These are phyloP conservation scores for Cheilosia grossa DNA, from an alignment of 2,888 invertebrate genomes.

Conservation along the genomic window DNA sequence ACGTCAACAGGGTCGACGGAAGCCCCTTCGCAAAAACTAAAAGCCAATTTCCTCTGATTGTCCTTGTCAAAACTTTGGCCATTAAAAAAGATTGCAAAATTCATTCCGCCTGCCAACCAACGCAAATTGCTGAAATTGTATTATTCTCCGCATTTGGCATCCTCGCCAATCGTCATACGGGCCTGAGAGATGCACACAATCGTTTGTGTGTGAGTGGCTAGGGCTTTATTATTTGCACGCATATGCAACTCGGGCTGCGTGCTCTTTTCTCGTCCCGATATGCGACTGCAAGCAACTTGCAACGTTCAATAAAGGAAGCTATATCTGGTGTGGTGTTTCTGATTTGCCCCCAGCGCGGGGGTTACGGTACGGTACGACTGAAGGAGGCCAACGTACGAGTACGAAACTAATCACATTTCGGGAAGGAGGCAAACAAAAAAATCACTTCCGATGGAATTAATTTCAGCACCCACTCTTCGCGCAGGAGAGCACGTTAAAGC, in stretches of 20 bases:
- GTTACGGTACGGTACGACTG: constrained; percentile 52
- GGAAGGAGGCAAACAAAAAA: constrained; percentile 67
- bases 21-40: constrained; percentile 72
- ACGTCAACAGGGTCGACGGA: constrained; percentile 73
- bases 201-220: constrained; percentile 8
- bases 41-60: constrained; percentile 75
- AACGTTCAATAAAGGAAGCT: constrained; percentile 52
- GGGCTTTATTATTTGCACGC: constrained; percentile 68
- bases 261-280: background rate
- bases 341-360: constrained; percentile 23
- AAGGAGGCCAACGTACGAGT: constrained; percentile 52
- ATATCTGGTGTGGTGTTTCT: constrained; percentile 33
- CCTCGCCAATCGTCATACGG: constrained; percentile 66
- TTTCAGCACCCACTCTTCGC: constrained; percentile 78
- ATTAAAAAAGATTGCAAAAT: constrained; percentile 75
- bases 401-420: constrained; percentile 73
- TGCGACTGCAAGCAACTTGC: constrained; percentile 54
- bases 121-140: constrained; percentile 72
- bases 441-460: constrained; percentile 79
- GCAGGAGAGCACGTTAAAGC: constrained; percentile 39
- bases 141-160: constrained; percentile 52
- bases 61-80: constrained; percentile 75
- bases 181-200: constrained; percentile 25
- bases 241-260: constrained; percentile 9
- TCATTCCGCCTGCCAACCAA: constrained; percentile 75